phyloP scores from a whole-genome alignment of 2,113 vertebrate genomes.

The Geothlypis trichas region DNA sequence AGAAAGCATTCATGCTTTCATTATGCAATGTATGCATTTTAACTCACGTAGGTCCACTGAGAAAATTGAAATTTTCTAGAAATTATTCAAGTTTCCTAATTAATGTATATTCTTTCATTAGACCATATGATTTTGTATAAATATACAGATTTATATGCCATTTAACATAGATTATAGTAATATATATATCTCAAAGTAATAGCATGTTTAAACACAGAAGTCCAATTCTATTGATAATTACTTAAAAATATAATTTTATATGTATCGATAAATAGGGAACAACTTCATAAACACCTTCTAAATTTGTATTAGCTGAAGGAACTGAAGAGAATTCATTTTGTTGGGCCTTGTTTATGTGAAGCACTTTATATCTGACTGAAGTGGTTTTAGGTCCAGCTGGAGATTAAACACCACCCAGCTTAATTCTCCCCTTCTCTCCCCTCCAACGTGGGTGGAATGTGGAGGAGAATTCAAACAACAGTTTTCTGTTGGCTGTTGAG shows the following conservation, averaged over 20 bases:
- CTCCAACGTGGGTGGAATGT: fast-evolving
- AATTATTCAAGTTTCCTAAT: neutral
- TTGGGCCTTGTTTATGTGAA: neutral
- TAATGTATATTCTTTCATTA: neutral
- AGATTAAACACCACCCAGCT: fast-evolving
- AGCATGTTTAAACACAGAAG: neutral
- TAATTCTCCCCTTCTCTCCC: neutral
- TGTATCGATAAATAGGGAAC: neutral
- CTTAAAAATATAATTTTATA: neutral
- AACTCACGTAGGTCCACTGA: neutral
- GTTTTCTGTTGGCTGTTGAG: neutral
- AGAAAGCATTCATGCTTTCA: neutral
- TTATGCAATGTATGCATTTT: neutral
- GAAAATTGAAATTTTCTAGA: neutral
- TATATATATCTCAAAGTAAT: neutral
- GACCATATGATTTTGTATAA: neutral
- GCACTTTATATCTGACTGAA: neutral
- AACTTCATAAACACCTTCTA: neutral
- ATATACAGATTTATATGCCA: neutral
- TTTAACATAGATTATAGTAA: neutral
- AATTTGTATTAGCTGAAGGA: neutral
- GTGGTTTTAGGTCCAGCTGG: neutral
- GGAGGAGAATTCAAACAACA: neutral
- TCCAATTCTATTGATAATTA: neutral
- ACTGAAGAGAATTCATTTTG: neutral